Evolutionary conservation across 2,113 vertebrate genomes (phyloP), one percentile per base, ranked within the genome.

Genomic region (Dipodomys ordii): DNA sequence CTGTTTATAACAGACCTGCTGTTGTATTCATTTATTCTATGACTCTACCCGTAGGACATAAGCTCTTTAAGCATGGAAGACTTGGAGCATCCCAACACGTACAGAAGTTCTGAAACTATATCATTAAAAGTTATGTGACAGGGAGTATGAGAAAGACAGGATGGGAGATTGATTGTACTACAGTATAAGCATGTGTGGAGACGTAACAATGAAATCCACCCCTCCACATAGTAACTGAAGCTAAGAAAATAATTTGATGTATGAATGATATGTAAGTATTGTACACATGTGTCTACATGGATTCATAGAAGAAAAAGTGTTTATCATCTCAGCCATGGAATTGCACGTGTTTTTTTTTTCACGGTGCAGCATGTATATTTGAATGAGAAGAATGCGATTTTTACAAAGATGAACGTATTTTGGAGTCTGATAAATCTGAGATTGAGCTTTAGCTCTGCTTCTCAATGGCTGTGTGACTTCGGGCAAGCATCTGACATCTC

Each of bases 341-440:
- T 93, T 87, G 62, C 0, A 4, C 65, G 72, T 92, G 30, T 35
- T 89, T 89, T 90, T 90, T 67, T 72, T 9, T 7, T 96, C 84
- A 88, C 53, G 74, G 88, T 81, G 57, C 39, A 74, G 49, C 39
- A 57, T 73, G 15, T 32, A 19, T 72, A 64, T 95, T 94, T 94
- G 90, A 90, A 87, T 77, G 62, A 76, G 49, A 93, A 88, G 73
- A 88, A 89, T 67, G 87, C 80, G 92, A 80, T 90, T 90, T 92
- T 90, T 71, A 87, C 18, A 93, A 83, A 95, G 69, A 88, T 39
- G 18, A 35, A 88, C 10, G 13, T 68, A 83, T 73, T 95, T 64
- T 87, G 11, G 32, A 88, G 28, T 77, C 73, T 81, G 15, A 57
- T 57, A 57, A 57, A 18, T 57, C 15, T 57, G 53, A 87, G 35